phyloP scores from a whole-genome alignment of 2,113 vertebrate species.

The Vulpes lagopus region DNA sequence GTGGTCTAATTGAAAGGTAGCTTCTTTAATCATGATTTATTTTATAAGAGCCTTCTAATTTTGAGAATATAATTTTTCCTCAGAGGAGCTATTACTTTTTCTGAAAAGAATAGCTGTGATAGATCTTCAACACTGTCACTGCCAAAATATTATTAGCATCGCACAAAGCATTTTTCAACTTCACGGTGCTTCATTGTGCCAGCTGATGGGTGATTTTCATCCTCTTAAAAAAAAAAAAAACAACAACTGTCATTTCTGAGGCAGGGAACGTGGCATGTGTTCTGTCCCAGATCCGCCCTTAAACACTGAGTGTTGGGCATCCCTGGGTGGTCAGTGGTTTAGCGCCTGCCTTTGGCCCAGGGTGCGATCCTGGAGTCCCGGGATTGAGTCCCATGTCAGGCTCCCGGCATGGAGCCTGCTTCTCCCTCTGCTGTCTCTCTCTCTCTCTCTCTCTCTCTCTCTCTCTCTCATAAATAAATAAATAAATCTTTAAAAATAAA shows the following conservation, averaged over 20 bases:
- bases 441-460: too few relatives aligned
- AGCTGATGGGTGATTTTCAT: constrained; percentile 60
- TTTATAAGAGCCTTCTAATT: constrained; percentile 54
- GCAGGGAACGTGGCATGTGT: rapidly evolving
- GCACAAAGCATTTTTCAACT: constrained; percentile 13
- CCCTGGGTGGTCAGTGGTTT: too few relatives aligned
- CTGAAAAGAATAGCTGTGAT: constrained; percentile 57
- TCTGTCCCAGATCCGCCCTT: not conserved
- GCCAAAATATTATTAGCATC: constrained; percentile 69
- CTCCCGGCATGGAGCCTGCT: too few relatives aligned
- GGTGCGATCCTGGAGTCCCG: too few relatives aligned
- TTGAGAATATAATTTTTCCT: constrained; percentile 54
- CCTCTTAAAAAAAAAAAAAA: not conserved
- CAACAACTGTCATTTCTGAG: not conserved
- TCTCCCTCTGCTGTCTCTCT: too few relatives aligned
- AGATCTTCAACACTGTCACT: not conserved
- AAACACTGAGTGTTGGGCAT: not conserved
- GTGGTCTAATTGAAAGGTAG: not conserved
- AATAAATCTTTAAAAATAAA: too few relatives aligned
- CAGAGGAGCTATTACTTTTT: constrained; percentile 57
- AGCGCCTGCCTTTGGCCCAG: too few relatives aligned
- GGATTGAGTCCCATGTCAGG: too few relatives aligned
- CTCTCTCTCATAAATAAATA: too few relatives aligned
- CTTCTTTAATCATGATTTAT: constrained; percentile 47
- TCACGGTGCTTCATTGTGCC: not conserved